Evolutionary conservation across 2,888 invertebrate species (phyloP).

Genomic region (Aethes cnicana): DNA sequence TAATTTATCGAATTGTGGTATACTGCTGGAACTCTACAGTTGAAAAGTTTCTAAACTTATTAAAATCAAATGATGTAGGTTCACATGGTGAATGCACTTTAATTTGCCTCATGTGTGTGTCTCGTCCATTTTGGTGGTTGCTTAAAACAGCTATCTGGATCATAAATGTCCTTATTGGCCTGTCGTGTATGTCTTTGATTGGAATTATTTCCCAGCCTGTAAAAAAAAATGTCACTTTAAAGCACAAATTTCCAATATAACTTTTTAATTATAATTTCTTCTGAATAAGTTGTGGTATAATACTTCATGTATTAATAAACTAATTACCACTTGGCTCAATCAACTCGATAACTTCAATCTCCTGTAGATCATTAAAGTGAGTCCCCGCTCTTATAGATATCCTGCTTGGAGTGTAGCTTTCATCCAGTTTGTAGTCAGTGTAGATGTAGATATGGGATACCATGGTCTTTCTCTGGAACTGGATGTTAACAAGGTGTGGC

Average conservation of each 20-base stretch:
- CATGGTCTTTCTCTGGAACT: constrained; percentile 96
- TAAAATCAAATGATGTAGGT: constrained; percentile 84
- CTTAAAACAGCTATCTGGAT: constrained; percentile 97
- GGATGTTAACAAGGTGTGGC: constrained; percentile 98
- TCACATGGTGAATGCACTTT: constrained; percentile 95
- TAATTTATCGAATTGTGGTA: constrained; percentile 88
- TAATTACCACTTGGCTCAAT: constrained; percentile 91
- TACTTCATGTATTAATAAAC: not conserved
- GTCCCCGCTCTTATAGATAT: constrained; percentile 96
- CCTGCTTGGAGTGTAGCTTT: constrained; percentile 98
- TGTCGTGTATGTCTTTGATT: constrained; percentile 92
- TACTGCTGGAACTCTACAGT: constrained; percentile 92
- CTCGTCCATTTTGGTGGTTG: constrained; percentile 99
- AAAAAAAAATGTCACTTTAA: no score
- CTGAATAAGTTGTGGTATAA: not conserved
- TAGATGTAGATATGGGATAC: constrained; percentile 98
- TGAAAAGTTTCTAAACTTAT: constrained; percentile 89
- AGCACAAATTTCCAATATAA: no score
- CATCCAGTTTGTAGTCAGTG: constrained; percentile 98
- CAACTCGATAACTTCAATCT: constrained; percentile 96
- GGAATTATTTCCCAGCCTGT: constrained; percentile 98
- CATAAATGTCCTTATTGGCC: constrained; percentile 96
- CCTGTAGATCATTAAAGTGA: constrained; percentile 97
- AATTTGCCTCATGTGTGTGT: constrained; percentile 98
- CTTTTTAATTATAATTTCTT: no score